Evolutionary conservation across 1,140 invertebrate species (phyloP), one percentile per base, ranked within the genome.

Genomic region (Sarcophaga bullata): DNA sequence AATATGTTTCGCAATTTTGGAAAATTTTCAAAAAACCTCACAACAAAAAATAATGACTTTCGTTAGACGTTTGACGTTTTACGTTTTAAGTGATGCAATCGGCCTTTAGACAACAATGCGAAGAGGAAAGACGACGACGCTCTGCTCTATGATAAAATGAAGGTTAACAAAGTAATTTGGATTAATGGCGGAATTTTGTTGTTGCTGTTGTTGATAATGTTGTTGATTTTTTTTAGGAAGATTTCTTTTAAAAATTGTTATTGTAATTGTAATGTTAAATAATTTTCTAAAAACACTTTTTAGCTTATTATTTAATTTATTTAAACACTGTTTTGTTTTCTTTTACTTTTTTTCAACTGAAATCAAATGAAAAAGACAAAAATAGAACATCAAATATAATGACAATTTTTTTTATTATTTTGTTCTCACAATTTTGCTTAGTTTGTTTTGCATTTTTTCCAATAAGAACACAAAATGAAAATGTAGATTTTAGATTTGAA

Each of bases 1-100:
- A 87, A 89, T 89, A 86, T 87, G 88, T 85, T 89, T 89, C 88
- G 87, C 87, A 89, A 89, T 89, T 89, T 89, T 89, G 87, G 85
- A 88, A 87, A 83, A 85, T 89, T 86, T 85, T 83, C 75, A 47
- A 84, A 81, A 85, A 86, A 85, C 80, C 83, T 73, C 54, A 73
- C 82, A 84, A 84, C 68, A n/a, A 76, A 87, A 87, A 86, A 85
- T 82, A 11, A 3, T 25, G 49, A 25, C 37, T 46, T 47, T 75
- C 11, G 6, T 72, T 73, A 1, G 73, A 5, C 13, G 10, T 75
- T 75, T 78, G 75, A 8, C 10, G 37, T 50, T 78, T 78, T 78
- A 17, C 25, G n/a, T 50, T 50, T 78, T 78, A 19, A 25, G 37
- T 3, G 17, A 72, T 37, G 25, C 25, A 37, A 37, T 37, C 25